A percentile compares a stretch with the other conserved stretches of the same genome.
phyloP scores from a whole-genome alignment of 2,888 invertebrate genomes.

The Papilio elwesi region DNA sequence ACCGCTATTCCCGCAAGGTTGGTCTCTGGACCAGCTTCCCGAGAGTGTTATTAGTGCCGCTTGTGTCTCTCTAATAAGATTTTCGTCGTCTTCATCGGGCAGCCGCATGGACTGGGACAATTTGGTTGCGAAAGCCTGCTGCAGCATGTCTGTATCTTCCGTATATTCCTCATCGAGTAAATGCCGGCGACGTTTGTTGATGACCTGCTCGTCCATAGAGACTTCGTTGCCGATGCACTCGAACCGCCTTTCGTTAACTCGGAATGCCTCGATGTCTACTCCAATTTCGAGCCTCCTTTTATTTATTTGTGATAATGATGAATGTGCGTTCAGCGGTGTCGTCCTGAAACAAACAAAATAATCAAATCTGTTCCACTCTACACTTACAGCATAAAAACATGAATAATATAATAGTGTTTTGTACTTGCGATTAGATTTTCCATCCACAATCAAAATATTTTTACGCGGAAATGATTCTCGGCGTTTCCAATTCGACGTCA shows the following conservation, averaged over 20 bases:
- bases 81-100: constrained; percentile 89
- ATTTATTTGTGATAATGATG: constrained; percentile 87
- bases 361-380: constrained; percentile 52
- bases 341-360: constrained; percentile 76
- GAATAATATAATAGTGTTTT: constrained; percentile 60
- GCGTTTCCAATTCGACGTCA: constrained; percentile 79
- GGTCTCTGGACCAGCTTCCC: constrained; percentile 91
- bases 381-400: constrained; percentile 53
- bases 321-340: constrained; percentile 81
- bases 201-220: constrained; percentile 73
- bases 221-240: constrained; percentile 68
- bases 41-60: constrained; percentile 94
- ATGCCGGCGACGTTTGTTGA: constrained; percentile 72
- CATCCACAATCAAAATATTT: constrained; percentile 84
- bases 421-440: constrained; percentile 84
- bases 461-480: constrained; percentile 85
- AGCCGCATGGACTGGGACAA: constrained; percentile 71
- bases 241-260: constrained; percentile 67
- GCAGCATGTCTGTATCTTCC: constrained; percentile 61
- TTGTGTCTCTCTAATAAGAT: constrained; percentile 93
- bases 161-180: constrained; percentile 76
- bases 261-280: constrained; percentile 78
- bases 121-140: constrained; percentile 59
- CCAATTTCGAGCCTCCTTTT: constrained; percentile 88
- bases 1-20: constrained; percentile 85